A percentile compares a stretch with the other conserved stretches of the same genome.
Conservation (phyloP, 2,113 vertebrate species). For the Illadopsis cleaveri region DNA sequence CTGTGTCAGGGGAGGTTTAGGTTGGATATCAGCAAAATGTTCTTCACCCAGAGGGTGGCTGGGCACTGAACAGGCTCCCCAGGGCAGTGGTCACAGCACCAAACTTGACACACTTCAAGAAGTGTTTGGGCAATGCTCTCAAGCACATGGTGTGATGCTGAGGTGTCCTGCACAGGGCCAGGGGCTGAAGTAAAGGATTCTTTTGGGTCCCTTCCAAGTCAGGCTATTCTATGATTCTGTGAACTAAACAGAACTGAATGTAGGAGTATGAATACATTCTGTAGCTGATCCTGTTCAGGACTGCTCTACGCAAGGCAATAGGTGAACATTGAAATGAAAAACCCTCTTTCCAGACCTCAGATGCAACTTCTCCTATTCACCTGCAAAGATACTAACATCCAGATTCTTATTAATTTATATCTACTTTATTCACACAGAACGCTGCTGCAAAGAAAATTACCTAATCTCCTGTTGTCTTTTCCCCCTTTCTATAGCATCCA, state of each 20-base stretch:
- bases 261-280: not conserved
- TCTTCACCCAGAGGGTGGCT: fast-evolving
- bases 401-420: not conserved
- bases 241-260: not conserved
- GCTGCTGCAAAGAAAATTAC: not conserved
- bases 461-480: not conserved
- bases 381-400: not conserved
- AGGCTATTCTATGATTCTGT: not conserved
- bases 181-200: not conserved
- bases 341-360: not conserved
- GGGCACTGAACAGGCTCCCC: not conserved
- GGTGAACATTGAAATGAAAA: not conserved
- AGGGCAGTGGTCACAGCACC: not conserved
- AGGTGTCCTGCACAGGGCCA: not conserved
- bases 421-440: not conserved
- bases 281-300: not conserved
- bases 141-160: not conserved
- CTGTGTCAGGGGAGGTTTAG: not conserved
- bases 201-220: not conserved
- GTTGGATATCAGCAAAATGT: not conserved
- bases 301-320: not conserved
- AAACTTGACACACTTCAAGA: not conserved
- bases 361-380: not conserved
- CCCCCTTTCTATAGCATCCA: not conserved
- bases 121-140: not conserved